Evolutionary conservation across 2,113 vertebrate species (phyloP), one percentile per base, ranked within the genome.

Genomic region (Eubucco bourcierii): DNA sequence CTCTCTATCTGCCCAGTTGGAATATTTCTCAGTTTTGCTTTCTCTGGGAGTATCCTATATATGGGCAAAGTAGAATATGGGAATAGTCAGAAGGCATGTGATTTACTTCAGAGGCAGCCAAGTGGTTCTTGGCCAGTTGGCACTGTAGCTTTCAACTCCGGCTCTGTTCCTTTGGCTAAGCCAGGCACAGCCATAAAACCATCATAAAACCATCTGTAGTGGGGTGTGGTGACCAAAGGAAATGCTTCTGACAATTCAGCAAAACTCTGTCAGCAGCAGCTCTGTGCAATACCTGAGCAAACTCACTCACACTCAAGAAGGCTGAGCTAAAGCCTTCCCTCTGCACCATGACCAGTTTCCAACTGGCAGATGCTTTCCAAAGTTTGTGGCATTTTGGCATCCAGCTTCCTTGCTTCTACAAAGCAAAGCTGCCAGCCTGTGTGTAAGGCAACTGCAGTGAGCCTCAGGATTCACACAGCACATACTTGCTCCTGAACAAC

Each of bases 181-280:
- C 8, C 79, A 75, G 72, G 39, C 5, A 4, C 55, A 71, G 95
- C 95, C 80, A 83, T 64, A 80, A 95, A 87, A 88, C 89, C 96
- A 96, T 84, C 95, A 83, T 64, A 80, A 95, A 87, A 88, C 89
- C 96, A 96, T 84, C 95, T 96, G 96, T 2, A 17, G 39, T 16
- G 31, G 96, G 96, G 91, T 85, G 96, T 92, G 94, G 94, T 64
- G 84, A 90, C 17, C 79, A 94, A 31, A 83, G 92, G 94, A 96
- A 94, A 91, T 9, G 56, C 27, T 89, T 78, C 91, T 92, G 91
- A 94, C 91, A 78, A 71, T 80, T 92, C 96, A 96, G 95, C 91
- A 77, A 60, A 89, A 67, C 29, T 25, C 5, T 87, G 72, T 91
- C 82, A 95, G 72, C 71, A n/a, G 12, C 18, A 93, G 84, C 72